Evolutionary conservation across 2,888 invertebrate species (phyloP).

Genomic region (Balanococcus diminutus): DNA sequence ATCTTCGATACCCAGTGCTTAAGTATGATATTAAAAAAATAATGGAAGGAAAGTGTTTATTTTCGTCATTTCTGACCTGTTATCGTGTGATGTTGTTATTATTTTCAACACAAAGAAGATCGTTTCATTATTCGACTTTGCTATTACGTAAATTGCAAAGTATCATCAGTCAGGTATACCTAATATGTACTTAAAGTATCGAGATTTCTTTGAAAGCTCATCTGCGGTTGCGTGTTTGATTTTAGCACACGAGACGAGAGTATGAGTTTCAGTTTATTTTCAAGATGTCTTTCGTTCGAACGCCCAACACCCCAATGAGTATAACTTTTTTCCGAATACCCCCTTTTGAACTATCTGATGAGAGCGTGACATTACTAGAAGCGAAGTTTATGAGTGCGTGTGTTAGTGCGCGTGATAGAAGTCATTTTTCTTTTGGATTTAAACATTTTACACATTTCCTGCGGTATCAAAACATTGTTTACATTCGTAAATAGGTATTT

Average conservation of each 20-base stretch:
- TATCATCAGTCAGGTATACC: background rate
- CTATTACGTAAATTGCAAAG: background rate
- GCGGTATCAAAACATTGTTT: background rate
- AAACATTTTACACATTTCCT: conserved; percentile 11
- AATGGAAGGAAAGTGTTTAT: too few relatives aligned
- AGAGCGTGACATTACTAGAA: background rate
- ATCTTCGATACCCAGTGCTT: too few relatives aligned
- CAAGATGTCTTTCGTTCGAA: background rate
- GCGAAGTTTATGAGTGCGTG: background rate
- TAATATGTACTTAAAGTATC: too few relatives aligned
- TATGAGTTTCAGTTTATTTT: background rate
- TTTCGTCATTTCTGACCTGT: too few relatives aligned
- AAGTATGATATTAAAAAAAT: too few relatives aligned
- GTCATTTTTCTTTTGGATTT: conserved; percentile 18
- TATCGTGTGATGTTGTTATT: background rate
- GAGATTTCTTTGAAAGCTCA: background rate
- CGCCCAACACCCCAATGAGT: background rate
- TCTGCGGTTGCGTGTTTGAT: background rate
- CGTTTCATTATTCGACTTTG: background rate
- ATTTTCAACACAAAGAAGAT: background rate
- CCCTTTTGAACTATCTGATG: conserved; percentile 11
- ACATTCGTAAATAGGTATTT: background rate
- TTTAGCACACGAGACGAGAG: background rate
- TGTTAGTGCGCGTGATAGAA: background rate
- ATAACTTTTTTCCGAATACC: background rate